These are phyloP conservation scores for Corticium candelabrum DNA, from an alignment of 37 sponge, comb jelly and placozoan species.

Conservation along the genomic window DNA sequence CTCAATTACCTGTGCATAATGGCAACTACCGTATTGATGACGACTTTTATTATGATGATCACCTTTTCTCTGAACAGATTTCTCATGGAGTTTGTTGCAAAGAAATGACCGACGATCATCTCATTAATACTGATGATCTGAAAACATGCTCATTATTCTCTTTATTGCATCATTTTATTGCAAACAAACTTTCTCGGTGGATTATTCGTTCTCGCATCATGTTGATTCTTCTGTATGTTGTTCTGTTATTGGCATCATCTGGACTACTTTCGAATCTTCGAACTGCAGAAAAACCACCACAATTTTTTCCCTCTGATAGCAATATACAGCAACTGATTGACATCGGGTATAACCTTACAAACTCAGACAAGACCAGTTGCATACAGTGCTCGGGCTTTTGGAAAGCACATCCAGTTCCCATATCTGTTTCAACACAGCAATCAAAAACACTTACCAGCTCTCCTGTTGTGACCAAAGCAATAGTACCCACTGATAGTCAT, in stretches of 20 bases:
- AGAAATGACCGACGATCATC: too few species aligned
- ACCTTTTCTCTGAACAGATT: too few species aligned
- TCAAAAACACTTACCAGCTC: neutral
- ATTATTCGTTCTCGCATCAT: neutral
- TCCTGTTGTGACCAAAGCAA: too few species aligned
- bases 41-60: too few species aligned
- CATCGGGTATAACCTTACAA: constrained; percentile 46
- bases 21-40: too few species aligned
- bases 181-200: neutral
- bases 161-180: neutral
- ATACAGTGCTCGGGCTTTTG: constrained; percentile 22
- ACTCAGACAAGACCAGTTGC: constrained; percentile 11
- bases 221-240: constrained; percentile 12
- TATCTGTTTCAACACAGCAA: neutral
- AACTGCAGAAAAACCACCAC: constrained; percentile 39
- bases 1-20: too few species aligned
- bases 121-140: too few species aligned
- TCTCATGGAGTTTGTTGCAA: too few species aligned
- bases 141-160: neutral
- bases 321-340: constrained; percentile 73
- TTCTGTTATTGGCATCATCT: constrained; percentile 17
- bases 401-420: neutral
- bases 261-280: constrained; percentile 19
- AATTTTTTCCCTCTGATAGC: constrained; percentile 49
- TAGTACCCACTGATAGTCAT: too few species aligned